Evolutionary conservation across 2,113 vertebrate genomes (phyloP), one percentile per base, ranked within the genome.

Genomic region (Kryptolebias marmoratus): DNA sequence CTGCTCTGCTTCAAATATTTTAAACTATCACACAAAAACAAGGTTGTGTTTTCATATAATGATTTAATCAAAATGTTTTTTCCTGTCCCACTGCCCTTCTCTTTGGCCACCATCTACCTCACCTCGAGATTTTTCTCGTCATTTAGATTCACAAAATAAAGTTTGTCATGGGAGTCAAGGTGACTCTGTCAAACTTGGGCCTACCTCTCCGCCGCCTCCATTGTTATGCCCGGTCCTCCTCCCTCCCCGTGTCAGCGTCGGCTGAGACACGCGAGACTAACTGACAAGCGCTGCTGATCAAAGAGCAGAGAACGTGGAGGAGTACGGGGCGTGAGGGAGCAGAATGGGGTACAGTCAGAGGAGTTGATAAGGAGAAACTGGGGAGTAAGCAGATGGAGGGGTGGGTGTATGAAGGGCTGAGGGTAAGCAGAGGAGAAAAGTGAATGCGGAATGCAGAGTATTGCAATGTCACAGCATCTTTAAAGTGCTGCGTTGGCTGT

Each of bases 121-220:
- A 58, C 72, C 75, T 81, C 57, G 27, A 68, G 56, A 53, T 68
- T 32, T 22, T 80, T 5, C 75, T 49, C 67, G 14, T 79, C 74
- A 81, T 85, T 83, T 86, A 66, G 74, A 88, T 80, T 71, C 64
- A 28, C 70, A 73, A 83, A 86, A 76, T 71, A 86, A 88, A 88
- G 79, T 89, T 89, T 80, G 83, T 84, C 73, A 50, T 15, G 27
- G 16, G 67, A 84, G 79, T 79, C 84, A 89, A 90, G 87, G 90
- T 88, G 89, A 88, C 87, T 72, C 80, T 4, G 55, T 79, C 73
- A 86, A 86, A 81, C 73, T 75, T 60, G 72, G 68, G 76, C 75
- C 69, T 58, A 30, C 68, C 57, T 73, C 88, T 72, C 65, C 57
- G 90, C 77, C 73, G 71, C 59, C 78, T 70, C 65, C 66, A 68